Base-by-base conservation (phyloP, 2,113 vertebrate genomes). In the Gambusia affinis region DNA sequence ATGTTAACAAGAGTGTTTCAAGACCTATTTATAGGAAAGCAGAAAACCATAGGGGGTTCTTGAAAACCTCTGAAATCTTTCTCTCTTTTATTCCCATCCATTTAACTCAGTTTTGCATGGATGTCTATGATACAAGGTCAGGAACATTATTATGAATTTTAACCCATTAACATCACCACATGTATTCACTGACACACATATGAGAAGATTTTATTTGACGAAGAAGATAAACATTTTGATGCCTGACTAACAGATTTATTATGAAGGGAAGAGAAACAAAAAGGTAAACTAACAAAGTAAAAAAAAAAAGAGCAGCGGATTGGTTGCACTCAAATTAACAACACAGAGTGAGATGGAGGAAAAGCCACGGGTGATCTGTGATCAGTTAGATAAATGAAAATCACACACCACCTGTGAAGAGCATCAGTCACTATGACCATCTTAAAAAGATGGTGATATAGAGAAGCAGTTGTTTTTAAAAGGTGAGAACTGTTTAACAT, bases 101-200 rank as follows among this genome's bases (percentile, higher is more conserved):
- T 44, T 27, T 22, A 24, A 10, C 51, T n/a, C 51, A 57, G 17
- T 4, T 57, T 57, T 57, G 51, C 7, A 24, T 57, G 51, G 22
- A 57, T 10, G 19, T 57, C 17, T 47, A 47, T 47, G 4, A 47
- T 17, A 47, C 44, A 47, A 47, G 44, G 44, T 47, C 44, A 17
- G 44, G 44, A 47, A 15, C 14, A 19, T 47, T 17, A 47, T 47
- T 19, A 19, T 47, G 17, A 47, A 19, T 17, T 17, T 47, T 47
- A 47, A 2, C 4, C 14, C 44, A 47, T 47, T 24, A 57, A 57
- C 8, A 57, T 24, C 75, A 78, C 72, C 73, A 84, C 80, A 82
- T 79, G 67, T 81, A 66, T 89, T 74, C 85, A 81, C 75, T 81
- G 83, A 88, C 30, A 35, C 15, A 19, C 17, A 47, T 47, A 19